Evolutionary conservation across 2,113 vertebrate species (phyloP), one percentile per base, ranked within the genome.

Genomic region (Neomonachus schauinslandi): DNA sequence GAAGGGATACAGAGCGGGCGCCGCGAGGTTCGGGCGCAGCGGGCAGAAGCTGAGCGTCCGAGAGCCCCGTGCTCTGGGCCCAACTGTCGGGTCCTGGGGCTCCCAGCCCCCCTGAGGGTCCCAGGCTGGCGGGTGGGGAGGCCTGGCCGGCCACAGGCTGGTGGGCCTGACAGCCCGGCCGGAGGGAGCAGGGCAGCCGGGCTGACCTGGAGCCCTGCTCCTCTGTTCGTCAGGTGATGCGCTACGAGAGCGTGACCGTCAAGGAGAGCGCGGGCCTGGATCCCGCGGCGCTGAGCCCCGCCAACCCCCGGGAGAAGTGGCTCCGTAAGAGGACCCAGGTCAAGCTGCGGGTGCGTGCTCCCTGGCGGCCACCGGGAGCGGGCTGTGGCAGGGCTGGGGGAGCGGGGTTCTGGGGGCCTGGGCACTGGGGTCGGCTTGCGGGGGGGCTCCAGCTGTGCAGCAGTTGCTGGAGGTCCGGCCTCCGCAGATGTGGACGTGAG

Each of bases 301-400:
- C 99, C 76, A 99, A 99, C 96, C 99, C 99, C 10, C 99, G 99
- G 0, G 99, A 99, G 97, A 99, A 99, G 97, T 99, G 99, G 99
- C 99, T 99, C 42, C 99, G 99, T 18, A 99, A 99, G 98, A 99
- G 99, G 98, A 99, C 99, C 5, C 99, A 99, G 49, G 99, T 99
- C 98, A 99, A 99, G 97, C 98, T 99, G 93, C 99, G 99, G 98
- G 99, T 99, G 96, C 49, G 98, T 97, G 88, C 53, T 4, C 7
- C 22, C 31, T 9, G 1, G 33, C 4, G 77, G 22, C 8, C 0
- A 53, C 3, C 0, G n/a, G 77, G 77, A n/a, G 39, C 1, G 42
- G 72, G 82, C 36, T 65, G 55, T n/a, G 10, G 12, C 9, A 55
- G 76, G 6, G 22, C 7, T 8, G 55, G n/a, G 26, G 51, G 42